Evolutionary conservation across 2,888 invertebrate species (phyloP), one percentile per base, ranked within the genome.

Genomic region (Oscheius sp.): DNA sequence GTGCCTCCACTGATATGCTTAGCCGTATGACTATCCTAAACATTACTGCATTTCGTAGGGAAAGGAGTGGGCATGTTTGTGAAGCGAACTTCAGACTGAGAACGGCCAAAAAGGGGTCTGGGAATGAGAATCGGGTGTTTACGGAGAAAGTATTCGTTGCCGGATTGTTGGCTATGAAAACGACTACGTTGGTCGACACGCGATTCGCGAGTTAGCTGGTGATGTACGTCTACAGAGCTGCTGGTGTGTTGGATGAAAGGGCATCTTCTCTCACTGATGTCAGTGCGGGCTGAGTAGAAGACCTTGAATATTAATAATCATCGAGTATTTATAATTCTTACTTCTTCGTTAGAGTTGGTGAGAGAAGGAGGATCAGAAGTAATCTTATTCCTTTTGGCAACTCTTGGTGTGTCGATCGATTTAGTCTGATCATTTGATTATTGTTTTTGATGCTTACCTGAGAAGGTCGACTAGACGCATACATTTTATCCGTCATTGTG

Each of bases 401-500:
- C 28, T 8, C 59, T 41, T 28, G 59, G 41, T 1, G 59, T 26
- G n/a, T 59, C 59, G n/a, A n/a, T n/a, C n/a, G n/a, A n/a, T n/a
- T n/a, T n/a, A n/a, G n/a, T n/a, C n/a, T n/a, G n/a, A n/a, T n/a
- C 32, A 54, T 32, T 33, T 20, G 32, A 32, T 59, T 41, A 57
- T 20, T 20, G 12, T 38, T 1, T 17, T 14, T n/a, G 17, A 3
- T 28, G 17, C 20, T 38, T 45, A 62, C 62, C 51, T 50, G 38
- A 38, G 41, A 33, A 12, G 72, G 67, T 49, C 70, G 69, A 50
- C 70, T 56, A 1, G 72, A 67, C 0, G 67, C 66, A 45, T 67
- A 78, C 65, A 78, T 73, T 41, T 67, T 64, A 41, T 82, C 82
- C 3, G 81, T 80, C 70, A 78, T 72, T 3, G 80, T 71, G 20